Percentiles rank a stretch among this genome's conserved stretches.
Conservation (phyloP, 2,797 vertebrate species). For the Gallinago stenura region DNA sequence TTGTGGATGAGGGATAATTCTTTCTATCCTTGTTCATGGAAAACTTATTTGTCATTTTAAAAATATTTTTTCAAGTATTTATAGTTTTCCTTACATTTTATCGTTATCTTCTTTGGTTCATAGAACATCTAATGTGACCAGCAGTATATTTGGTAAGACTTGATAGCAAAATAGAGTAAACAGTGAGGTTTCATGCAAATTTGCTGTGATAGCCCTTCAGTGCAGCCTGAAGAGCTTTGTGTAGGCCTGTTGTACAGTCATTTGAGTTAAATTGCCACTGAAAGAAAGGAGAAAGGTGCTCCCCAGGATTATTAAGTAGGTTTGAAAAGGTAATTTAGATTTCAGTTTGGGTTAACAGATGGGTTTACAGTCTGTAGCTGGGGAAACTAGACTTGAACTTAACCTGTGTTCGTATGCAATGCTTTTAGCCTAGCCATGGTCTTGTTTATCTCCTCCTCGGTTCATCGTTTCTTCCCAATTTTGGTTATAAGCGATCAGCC, state of each 20-base stretch:
- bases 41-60: background rate
- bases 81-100: background rate
- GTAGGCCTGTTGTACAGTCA: background rate
- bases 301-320: background rate
- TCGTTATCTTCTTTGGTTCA: background rate
- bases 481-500: background rate
- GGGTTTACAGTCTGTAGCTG: slow-evolving; percentile 6
- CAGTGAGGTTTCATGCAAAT: background rate
- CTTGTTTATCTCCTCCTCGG: background rate
- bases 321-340: slow-evolving; percentile 2
- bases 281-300: background rate
- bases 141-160: background rate
- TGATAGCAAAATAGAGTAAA: background rate
- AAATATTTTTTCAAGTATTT: background rate
- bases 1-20: background rate
- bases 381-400: slow-evolving; percentile 16
- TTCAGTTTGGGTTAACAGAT: slow-evolving; percentile 8
- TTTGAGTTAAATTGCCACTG: background rate
- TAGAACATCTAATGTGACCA: background rate
- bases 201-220: background rate
- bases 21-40: background rate
- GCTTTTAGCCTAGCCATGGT: background rate
- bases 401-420: background rate
- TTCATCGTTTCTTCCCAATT: background rate
- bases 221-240: background rate